A percentile compares a stretch with the other conserved stretches of the same genome.
These are phyloP conservation scores for Pluvialis apricaria DNA, from an alignment of 2,113 vertebrate species.

Conservation along the genomic window DNA sequence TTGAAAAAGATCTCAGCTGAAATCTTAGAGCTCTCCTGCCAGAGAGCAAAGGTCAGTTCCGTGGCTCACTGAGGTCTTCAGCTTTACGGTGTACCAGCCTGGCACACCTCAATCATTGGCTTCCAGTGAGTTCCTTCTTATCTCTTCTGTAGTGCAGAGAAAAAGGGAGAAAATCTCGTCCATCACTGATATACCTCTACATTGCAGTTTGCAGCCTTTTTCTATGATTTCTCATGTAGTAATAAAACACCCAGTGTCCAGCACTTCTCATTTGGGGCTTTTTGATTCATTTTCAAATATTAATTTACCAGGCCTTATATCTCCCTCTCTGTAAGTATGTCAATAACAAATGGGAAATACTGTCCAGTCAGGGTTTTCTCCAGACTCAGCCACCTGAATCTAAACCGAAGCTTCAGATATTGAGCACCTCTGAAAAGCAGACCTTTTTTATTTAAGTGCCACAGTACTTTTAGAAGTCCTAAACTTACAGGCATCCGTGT, in stretches of 20 bases:
- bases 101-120: not conserved
- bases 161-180: not conserved
- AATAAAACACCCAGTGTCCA: not conserved
- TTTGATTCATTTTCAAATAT: not conserved
- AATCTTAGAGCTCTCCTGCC: constrained; percentile 12
- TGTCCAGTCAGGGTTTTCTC: not conserved
- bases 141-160: not conserved
- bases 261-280: not conserved
- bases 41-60: not conserved
- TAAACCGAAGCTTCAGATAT: not conserved
- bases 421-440: not conserved
- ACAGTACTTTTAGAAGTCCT: not conserved
- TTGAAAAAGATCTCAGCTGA: not conserved
- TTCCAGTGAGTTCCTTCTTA: not conserved
- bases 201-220: not conserved
- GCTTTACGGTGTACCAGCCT: not conserved
- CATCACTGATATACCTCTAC: not conserved
- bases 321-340: not conserved
- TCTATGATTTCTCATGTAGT: not conserved
- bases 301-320: not conserved
- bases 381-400: not conserved
- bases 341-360: not conserved
- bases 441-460: not conserved
- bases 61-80: not conserved
- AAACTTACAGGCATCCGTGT: not conserved